Conservation (phyloP, 2,888 invertebrate genomes). For the Rhyacophila evoluta region DNA sequence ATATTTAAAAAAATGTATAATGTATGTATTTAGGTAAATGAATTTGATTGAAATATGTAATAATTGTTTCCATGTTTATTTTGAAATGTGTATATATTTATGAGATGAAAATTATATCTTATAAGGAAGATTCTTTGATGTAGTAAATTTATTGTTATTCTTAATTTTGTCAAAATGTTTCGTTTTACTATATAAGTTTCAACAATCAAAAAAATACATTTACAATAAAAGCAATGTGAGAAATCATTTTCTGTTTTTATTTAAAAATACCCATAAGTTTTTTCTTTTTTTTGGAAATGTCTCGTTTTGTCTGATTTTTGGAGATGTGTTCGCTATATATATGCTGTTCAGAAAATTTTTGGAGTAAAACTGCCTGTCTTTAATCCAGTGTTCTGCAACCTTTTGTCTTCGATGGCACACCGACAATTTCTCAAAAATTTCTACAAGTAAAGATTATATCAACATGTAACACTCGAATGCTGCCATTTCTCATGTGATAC, state of each 20-base stretch:
- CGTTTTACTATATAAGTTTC: slow-evolving; percentile 12
- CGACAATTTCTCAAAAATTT: too few species aligned
- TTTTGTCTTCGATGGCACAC: too few species aligned
- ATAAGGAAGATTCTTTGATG: background rate
- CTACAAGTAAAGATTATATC: too few species aligned
- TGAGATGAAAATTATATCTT: slow-evolving; percentile 14
- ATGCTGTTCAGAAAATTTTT: too few species aligned
- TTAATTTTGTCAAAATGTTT: slow-evolving; percentile 24
- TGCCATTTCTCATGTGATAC: too few species aligned
- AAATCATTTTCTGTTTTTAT: background rate
- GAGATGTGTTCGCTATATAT: too few species aligned
- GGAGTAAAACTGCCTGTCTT: too few species aligned
- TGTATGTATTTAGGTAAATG: background rate
- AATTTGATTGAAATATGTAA: background rate
- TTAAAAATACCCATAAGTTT: too few species aligned
- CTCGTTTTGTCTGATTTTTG: too few species aligned
- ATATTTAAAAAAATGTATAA: background rate
- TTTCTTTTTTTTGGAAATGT: too few species aligned
- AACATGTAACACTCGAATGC: too few species aligned
- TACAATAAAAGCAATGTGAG: slow-evolving; percentile 10
- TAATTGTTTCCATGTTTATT: background rate
- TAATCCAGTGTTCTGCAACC: too few species aligned
- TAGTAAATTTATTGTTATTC: slow-evolving; percentile 15
- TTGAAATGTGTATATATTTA: slow-evolving; percentile 23
- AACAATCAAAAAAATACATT: slow-evolving; percentile 6